phyloP scores from a whole-genome alignment of 92 coral and sea anemone genomes.

The Epizoanthus scotinus region DNA sequence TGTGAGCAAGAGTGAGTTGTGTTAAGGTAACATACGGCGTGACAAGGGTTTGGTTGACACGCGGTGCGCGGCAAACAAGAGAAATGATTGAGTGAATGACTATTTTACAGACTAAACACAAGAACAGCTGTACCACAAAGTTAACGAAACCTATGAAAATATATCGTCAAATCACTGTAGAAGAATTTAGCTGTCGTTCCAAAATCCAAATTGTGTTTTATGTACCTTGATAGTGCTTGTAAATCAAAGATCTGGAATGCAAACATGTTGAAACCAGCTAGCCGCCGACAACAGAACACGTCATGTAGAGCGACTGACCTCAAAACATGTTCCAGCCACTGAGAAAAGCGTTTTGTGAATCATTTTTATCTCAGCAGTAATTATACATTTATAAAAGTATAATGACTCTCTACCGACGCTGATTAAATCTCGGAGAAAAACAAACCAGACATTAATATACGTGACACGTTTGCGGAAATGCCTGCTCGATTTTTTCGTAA shows the following conservation, averaged over 20 bases:
- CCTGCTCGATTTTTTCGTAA: conserved; percentile 44
- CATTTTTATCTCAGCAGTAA: conserved; percentile 15
- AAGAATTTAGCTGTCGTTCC: background rate
- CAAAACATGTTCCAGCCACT: background rate
- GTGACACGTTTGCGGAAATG: conserved; percentile 42
- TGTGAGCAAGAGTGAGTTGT: no score
- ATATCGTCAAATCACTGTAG: background rate
- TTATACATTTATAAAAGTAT: background rate
- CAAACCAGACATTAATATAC: background rate
- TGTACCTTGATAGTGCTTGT: background rate
- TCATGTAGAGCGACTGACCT: no score
- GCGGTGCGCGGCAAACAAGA: background rate
- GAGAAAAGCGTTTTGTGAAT: background rate
- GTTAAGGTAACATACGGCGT: no score
- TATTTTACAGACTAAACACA: background rate
- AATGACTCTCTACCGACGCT: conserved; percentile 3
- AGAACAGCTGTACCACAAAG: background rate
- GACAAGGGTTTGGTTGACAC: background rate
- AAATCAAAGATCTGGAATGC: background rate
- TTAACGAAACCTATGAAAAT: background rate
- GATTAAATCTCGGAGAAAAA: conserved; percentile 24
- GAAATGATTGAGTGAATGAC: no score
- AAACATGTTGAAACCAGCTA: background rate
- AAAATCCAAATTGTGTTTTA: background rate
- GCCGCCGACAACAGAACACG: no score